These are phyloP conservation scores for Calyptomena viridis DNA, from an alignment of 2,113 vertebrate genomes.

Conservation along the genomic window DNA sequence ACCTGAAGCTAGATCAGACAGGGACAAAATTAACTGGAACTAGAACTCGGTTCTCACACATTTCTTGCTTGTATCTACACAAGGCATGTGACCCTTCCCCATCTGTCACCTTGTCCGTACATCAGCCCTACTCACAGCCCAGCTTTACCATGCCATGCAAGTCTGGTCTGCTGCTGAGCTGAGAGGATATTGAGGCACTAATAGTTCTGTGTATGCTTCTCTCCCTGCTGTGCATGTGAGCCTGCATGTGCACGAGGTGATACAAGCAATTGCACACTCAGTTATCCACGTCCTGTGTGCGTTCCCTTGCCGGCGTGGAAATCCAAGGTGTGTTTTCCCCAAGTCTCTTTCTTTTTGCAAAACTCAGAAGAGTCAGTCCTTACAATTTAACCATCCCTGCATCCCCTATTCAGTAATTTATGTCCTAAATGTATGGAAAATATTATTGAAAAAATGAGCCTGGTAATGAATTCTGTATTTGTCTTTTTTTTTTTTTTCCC, in stretches of 20 bases:
- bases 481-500: neutral
- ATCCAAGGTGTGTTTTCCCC: neutral
- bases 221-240: neutral
- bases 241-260: neutral
- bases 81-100: neutral
- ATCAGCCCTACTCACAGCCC: neutral
- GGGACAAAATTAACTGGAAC: constrained; percentile 32
- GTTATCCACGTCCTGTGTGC: neutral
- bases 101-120: neutral
- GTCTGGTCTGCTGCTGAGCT: neutral
- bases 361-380: neutral
- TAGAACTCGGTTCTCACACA: neutral
- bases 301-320: fast-evolving
- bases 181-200: neutral
- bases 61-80: neutral
- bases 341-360: neutral
- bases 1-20: constrained; percentile 35
- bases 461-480: neutral
- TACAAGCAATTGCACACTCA: fast-evolving
- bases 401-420: neutral
- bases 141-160: neutral
- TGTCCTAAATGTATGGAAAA: neutral
- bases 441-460: neutral
- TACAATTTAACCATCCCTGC: neutral
- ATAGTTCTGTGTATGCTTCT: fast-evolving